Evolutionary conservation across 2,888 invertebrate species (phyloP).

Genomic region (Caenorhabditis afra): DNA sequence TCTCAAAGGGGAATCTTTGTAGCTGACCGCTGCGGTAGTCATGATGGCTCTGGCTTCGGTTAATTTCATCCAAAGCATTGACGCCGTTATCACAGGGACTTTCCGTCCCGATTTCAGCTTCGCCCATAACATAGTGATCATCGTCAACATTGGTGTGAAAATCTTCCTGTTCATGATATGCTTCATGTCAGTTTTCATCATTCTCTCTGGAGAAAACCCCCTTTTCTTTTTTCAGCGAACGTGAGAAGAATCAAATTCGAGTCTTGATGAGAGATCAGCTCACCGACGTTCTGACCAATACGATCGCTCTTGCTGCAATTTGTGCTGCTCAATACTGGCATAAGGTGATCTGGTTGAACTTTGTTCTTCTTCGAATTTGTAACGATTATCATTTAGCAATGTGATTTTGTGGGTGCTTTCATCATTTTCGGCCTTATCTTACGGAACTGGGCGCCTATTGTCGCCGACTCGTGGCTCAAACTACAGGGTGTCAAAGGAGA

Average conservation of each 20-base stretch:
- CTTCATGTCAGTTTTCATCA: conserved; percentile 32
- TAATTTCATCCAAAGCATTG: conserved; percentile 53
- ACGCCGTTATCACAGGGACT: conserved; percentile 47
- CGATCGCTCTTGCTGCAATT: conserved; percentile 55
- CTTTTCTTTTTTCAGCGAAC: conserved; percentile 34
- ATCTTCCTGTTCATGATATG: conserved; percentile 58
- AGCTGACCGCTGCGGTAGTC: conserved; percentile 54
- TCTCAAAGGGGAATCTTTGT: not conserved
- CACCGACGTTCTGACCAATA: conserved; percentile 60
- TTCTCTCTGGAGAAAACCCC: not conserved
- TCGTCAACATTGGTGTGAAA: conserved; percentile 57
- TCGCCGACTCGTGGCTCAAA: conserved; percentile 40
- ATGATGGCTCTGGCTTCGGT: conserved; percentile 56
- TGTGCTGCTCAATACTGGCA: conserved; percentile 28
- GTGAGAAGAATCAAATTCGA: conserved; percentile 52
- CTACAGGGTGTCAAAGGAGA: conserved; percentile 51
- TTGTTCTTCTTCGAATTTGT: conserved; percentile 11
- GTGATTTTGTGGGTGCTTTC: conserved; percentile 59
- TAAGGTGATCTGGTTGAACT: conserved; percentile 6
- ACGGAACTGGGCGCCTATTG: conserved; percentile 59
- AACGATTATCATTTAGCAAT: conserved; percentile 44
- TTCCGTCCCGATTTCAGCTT: conserved; percentile 39
- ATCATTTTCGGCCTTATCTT: conserved; percentile 58
- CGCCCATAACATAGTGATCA: conserved; percentile 45
- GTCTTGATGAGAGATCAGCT: conserved; percentile 64